Evolutionary conservation across 1,140 invertebrate species (phyloP).

Genomic region (Nasonia longicornis): DNA sequence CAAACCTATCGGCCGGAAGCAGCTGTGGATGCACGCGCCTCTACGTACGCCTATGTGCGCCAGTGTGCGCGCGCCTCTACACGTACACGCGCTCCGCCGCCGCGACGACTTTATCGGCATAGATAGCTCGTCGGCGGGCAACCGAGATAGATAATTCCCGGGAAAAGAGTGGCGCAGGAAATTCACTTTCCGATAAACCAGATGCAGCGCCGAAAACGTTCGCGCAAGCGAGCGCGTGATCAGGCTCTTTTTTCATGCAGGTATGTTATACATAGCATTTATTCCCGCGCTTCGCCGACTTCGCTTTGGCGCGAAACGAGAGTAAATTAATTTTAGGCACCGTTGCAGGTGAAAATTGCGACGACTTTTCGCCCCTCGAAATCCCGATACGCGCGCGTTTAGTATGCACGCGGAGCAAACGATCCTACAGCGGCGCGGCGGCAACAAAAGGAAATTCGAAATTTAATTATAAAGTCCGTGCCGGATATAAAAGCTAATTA

Average conservation of each 20-base stretch:
- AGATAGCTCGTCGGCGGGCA: neutral
- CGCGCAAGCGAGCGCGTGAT: neutral
- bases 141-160: neutral
- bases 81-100: no score
- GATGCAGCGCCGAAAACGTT: neutral
- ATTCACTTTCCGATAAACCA: neutral
- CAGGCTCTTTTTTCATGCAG: neutral
- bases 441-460: neutral
- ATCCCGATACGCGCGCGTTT: neutral
- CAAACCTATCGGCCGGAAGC: neutral
- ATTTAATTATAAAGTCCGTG: neutral
- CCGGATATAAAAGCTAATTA: slow-evolving; percentile 1
- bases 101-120: neutral
- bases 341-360: no score
- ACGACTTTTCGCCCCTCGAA: neutral
- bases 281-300: no score
- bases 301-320: no score
- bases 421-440: neutral
- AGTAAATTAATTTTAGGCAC: no score
- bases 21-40: neutral
- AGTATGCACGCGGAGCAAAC: neutral
- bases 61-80: no score
- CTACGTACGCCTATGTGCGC: neutral
- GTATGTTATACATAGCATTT: no score
- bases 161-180: neutral